phyloP scores from a whole-genome alignment of 2,113 vertebrate genomes.

The Trochalopteron elliotii region DNA sequence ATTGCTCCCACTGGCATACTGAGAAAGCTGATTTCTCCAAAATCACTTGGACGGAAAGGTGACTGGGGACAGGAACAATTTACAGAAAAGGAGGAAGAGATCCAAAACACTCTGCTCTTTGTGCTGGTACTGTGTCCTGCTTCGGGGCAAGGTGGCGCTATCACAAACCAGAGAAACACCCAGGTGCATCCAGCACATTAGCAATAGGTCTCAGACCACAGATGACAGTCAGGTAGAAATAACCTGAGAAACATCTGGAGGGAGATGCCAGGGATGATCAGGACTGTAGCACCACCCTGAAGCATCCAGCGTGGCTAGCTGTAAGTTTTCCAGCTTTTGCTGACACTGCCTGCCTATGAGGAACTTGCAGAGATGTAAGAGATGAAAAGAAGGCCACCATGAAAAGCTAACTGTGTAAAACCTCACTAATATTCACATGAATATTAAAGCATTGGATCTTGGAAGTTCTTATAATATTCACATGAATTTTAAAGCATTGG shows the following conservation, averaged over 20 bases:
- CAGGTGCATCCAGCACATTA: background rate
- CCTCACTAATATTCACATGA: background rate
- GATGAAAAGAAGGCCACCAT: background rate
- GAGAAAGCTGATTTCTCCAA: background rate
- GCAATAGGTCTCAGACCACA: background rate
- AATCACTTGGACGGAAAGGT: background rate
- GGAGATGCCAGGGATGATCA: background rate
- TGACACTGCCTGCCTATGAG: background rate
- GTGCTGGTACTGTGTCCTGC: background rate
- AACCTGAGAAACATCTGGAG: background rate
- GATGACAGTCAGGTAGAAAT: background rate
- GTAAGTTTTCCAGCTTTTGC: background rate
- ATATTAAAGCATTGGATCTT: background rate
- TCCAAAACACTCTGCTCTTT: rapidly evolving
- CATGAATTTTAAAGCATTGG: background rate
- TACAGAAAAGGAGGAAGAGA: background rate
- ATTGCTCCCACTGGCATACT: background rate
- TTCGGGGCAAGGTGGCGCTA: background rate
- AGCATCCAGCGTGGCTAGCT: background rate
- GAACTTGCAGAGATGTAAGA: background rate
- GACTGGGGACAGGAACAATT: background rate
- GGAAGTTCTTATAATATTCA: background rate
- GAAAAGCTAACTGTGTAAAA: background rate
- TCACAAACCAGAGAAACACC: background rate
- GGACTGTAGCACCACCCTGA: background rate